phyloP scores from a whole-genome alignment of 1,140 invertebrate species.

The Dendroctonus valens region DNA sequence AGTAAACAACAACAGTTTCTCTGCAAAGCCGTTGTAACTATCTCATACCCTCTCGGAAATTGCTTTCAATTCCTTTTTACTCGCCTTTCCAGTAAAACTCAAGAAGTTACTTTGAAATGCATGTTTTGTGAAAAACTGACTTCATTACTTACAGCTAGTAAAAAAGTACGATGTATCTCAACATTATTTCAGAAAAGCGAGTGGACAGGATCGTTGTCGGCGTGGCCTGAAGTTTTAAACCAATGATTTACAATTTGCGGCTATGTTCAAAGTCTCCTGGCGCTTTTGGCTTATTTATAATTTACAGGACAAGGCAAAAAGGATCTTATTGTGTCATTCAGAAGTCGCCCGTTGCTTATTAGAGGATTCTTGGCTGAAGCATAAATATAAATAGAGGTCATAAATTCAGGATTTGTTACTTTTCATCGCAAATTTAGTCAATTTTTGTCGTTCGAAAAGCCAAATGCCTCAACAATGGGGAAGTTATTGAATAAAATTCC shows the following conservation, averaged over 20 bases:
- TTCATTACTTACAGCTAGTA: too few relatives aligned
- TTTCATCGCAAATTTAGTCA: too few relatives aligned
- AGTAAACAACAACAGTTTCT: too few relatives aligned
- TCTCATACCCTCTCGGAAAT: too few relatives aligned
- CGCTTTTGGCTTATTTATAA: conserved; percentile 3
- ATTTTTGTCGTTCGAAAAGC: too few relatives aligned
- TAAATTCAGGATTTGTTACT: too few relatives aligned
- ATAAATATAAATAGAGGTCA: too few relatives aligned
- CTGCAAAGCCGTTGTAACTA: too few relatives aligned
- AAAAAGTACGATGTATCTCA: not conserved
- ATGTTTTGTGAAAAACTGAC: too few relatives aligned
- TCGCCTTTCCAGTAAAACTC: too few relatives aligned
- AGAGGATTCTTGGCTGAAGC: not conserved
- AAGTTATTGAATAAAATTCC: too few relatives aligned
- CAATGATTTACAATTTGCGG: not conserved
- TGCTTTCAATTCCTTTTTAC: not conserved
- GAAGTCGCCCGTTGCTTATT: not conserved
- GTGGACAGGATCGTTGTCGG: not conserved
- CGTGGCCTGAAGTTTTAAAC: not conserved
- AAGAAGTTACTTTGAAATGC: not conserved
- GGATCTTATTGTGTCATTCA: not conserved
- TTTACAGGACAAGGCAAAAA: not conserved
- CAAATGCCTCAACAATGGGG: too few relatives aligned
- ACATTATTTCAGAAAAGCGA: not conserved
- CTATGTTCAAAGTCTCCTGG: not conserved